These are phyloP conservation scores for Balearica regulorum DNA, from an alignment of 2,797 vertebrate genomes.

Conservation along the genomic window DNA sequence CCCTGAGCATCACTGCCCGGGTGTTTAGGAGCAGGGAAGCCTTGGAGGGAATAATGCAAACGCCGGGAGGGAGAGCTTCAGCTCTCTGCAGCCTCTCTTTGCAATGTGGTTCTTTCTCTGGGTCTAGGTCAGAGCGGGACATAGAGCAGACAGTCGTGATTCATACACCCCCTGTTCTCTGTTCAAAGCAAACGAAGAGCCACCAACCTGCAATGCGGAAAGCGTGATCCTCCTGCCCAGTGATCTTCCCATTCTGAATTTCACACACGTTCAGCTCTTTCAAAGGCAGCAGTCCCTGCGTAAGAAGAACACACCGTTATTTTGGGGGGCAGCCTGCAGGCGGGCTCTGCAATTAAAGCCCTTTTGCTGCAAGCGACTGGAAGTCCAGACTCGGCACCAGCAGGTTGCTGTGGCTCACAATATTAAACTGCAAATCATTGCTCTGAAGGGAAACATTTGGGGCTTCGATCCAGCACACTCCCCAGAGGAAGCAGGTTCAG, in stretches of 20 bases:
- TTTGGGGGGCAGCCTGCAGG: neutral
- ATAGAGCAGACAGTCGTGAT: neutral
- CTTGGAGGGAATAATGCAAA: neutral
- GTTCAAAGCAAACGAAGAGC: neutral
- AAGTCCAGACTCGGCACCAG: neutral
- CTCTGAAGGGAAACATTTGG: neutral
- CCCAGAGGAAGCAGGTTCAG: neutral
- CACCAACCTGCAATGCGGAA: constrained; percentile 88
- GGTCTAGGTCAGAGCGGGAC: neutral
- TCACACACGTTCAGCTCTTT: constrained; percentile 84
- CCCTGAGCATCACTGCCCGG: neutral
- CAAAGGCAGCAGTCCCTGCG: constrained; percentile 88
- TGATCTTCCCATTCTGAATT: constrained; percentile 73
- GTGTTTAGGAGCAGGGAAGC: neutral
- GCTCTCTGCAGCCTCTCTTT: neutral
- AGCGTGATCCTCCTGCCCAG: constrained; percentile 78
- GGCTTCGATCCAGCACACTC: accelerated
- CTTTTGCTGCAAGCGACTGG: neutral
- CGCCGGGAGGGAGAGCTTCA: neutral
- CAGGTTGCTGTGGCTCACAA: neutral
- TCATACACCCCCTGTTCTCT: neutral
- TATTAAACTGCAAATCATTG: neutral
- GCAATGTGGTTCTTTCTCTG: accelerated
- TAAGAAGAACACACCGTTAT: neutral
- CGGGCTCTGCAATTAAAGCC: neutral